Evolutionary conservation across 2,888 invertebrate species (phyloP).

Genomic region (Eristalinus aeneus): DNA sequence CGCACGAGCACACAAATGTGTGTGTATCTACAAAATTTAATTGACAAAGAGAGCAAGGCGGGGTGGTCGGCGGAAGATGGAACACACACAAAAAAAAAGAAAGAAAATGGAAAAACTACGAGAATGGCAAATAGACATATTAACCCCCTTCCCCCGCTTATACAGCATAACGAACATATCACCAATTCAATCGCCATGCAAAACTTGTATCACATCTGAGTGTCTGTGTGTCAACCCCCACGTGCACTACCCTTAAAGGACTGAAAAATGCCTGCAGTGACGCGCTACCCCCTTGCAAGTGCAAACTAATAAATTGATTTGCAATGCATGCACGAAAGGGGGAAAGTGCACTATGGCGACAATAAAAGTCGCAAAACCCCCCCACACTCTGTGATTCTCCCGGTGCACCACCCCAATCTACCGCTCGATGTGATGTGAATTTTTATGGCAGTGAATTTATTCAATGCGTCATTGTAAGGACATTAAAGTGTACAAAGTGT

Average conservation of each 20-base stretch:
- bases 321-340: conserved; percentile 1
- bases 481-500: conserved; percentile 37
- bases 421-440: neutral
- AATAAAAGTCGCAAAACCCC: neutral
- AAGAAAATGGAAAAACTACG: conserved; percentile 1
- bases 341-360: neutral
- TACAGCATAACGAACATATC: neutral
- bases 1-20: neutral
- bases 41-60: neutral
- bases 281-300: conserved; percentile 13
- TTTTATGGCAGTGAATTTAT: neutral
- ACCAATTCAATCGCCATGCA: conserved; percentile 26
- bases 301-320: conserved; percentile 59
- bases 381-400: neutral
- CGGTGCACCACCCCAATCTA: neutral
- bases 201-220: conserved; percentile 13
- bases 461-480: conserved; percentile 34
- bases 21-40: neutral
- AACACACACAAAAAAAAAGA: neutral
- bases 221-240: neutral
- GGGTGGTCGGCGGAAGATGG: neutral
- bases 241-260: neutral
- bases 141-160: conserved; percentile 8
- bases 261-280: neutral
- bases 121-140: conserved; percentile 30